Base-by-base conservation (phyloP, 1,140 invertebrate genomes). In the Drosophila nigromelanica region DNA sequence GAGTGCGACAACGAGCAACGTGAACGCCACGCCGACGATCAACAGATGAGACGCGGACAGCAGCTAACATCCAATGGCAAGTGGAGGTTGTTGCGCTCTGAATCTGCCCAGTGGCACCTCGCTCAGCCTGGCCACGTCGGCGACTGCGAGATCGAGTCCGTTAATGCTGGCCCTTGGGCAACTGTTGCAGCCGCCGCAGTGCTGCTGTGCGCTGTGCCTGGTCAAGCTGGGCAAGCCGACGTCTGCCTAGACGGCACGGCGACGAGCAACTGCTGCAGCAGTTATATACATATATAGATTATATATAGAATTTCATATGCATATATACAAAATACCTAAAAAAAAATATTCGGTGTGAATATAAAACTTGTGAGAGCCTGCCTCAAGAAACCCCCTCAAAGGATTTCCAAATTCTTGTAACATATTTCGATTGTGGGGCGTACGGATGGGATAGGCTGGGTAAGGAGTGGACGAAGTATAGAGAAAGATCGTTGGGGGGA, bases 41-140 rank as follows among this genome's bases (percentile, higher is more conserved):
- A 91, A 91, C 59, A 91, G 89, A 91, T 91, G 89, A 91, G 89
- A 91, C 76, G 63, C 73, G 81, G 79, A 78, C 48, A 62, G 33
- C 62, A 91, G 89, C 86, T 91, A 91, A 91, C 90, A 83, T 77
- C 80, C 72, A 90, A 64, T 71, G 43, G 62, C 54, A 50, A 69
- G 45, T 39, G 35, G 55, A 59, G 47, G 45, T 50, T 76, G 66
- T 74, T 74, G 66, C 71, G 63, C 81, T 8, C 66, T 82, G 12
- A 66, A 62, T 55, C 59, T 80, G 64, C 79, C 83, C 73, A 60
- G 64, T 37, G 73, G 73, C 72, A 74, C 75, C 42, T 72, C 73
- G 62, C 67, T 86, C 56, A 85, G 68, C 61, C 24, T 82, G 47
- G 58, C 76, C 27, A 30, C 62, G 15, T 18, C 64, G 14, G 48